Evolutionary conservation across 2,113 vertebrate genomes (phyloP).

Genomic region (Zootoca vivipara): DNA sequence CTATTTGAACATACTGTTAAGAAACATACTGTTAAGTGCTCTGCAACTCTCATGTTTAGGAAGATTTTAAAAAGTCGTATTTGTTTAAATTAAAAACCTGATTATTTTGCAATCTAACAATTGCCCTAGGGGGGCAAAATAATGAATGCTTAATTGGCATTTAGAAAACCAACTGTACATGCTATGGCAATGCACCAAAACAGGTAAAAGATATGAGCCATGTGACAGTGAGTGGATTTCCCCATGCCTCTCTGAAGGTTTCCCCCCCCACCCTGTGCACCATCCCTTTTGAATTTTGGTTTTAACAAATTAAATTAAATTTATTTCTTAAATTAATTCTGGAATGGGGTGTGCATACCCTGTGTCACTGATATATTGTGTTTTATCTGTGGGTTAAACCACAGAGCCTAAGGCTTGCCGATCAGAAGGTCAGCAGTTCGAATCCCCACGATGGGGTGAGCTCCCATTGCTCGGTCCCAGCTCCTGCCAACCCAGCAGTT

Average conservation of each 20-base stretch:
- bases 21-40: conserved; percentile 6
- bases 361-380: background rate
- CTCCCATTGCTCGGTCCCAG: too few species aligned
- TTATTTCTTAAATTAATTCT: background rate
- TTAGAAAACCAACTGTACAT: background rate
- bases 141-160: background rate
- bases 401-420: too few species aligned
- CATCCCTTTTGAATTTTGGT: background rate
- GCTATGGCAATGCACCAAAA: background rate
- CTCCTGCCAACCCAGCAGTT: too few species aligned
- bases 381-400: too few species aligned
- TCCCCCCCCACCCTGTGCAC: background rate
- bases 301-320: background rate
- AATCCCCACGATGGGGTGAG: too few species aligned
- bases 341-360: background rate
- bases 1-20: conserved; percentile 32
- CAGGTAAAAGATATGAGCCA: background rate
- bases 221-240: background rate
- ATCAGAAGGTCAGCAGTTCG: too few species aligned
- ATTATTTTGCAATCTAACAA: background rate
- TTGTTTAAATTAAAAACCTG: background rate
- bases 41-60: background rate
- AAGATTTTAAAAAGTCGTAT: background rate
- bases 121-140: too few species aligned
- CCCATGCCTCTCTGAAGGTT: background rate